These are phyloP conservation scores for Maccullochella peelii DNA, from an alignment of 2,113 vertebrate genomes.

Conservation along the genomic window DNA sequence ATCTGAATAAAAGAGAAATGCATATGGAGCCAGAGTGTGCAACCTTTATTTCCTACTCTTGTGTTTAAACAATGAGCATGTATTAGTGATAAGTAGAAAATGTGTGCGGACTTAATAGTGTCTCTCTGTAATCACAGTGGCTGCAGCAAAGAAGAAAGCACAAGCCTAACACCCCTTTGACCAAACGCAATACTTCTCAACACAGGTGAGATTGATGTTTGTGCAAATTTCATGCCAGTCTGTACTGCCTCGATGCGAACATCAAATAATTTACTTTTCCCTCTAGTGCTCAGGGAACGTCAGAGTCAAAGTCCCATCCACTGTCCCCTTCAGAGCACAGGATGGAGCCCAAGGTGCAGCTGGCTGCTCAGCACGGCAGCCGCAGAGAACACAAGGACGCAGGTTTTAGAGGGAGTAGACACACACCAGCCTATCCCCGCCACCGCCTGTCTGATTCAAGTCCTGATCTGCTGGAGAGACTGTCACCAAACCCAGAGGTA, in stretches of 20 bases:
- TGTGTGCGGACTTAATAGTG: neutral
- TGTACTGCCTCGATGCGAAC: neutral
- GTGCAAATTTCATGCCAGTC: neutral
- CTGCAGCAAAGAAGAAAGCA: conserved; percentile 64
- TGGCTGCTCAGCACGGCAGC: conserved; percentile 13
- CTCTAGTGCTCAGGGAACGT: conserved; percentile 55
- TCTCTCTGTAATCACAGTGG: conserved; percentile 49
- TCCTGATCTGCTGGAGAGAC: conserved; percentile 21
- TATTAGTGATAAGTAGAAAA: neutral
- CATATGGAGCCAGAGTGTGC: too few relatives aligned
- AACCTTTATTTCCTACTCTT: neutral
- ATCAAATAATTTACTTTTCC: neutral
- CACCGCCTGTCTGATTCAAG: conserved; percentile 11
- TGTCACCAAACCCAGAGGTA: neutral
- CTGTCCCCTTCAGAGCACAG: conserved; percentile 11
- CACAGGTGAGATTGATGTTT: conserved; percentile 56
- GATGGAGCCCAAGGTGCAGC: conserved; percentile 27
- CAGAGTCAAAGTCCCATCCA: conserved; percentile 16
- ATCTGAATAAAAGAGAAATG: too few relatives aligned
- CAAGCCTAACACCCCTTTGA: conserved; percentile 33
- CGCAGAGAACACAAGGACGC: conserved; percentile 36
- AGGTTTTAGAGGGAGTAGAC: conserved; percentile 20
- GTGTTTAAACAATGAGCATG: neutral
- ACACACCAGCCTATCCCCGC: conserved; percentile 18
- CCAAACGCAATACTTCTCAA: conserved; percentile 32